These are phyloP conservation scores for Synanthedon vespiformis DNA, from an alignment of 2,888 invertebrate genomes.

Conservation along the genomic window DNA sequence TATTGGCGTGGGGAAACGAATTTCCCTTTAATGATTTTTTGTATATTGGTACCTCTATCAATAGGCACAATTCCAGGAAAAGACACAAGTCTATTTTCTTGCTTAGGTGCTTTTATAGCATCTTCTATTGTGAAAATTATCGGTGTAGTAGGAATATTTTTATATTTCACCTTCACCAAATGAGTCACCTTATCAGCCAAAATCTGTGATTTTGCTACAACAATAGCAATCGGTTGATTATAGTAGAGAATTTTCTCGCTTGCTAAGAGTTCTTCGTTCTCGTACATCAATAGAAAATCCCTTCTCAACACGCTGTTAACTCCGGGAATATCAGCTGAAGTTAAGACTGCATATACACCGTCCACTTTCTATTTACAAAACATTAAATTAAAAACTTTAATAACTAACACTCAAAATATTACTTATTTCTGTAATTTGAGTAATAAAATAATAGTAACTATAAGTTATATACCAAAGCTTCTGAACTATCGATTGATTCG, in stretches of 20 bases:
- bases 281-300: conserved; percentile 5
- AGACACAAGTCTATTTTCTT: conserved; percentile 16
- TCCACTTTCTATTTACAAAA: conserved; percentile 56
- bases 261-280: conserved; percentile 54
- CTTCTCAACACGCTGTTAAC: conserved; percentile 64
- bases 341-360: conserved; percentile 73
- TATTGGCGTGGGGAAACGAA: conserved; percentile 64
- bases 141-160: conserved; percentile 17
- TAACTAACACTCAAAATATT: too few species aligned
- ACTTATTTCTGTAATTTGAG: neutral
- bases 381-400: neutral
- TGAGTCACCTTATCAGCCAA: conserved; percentile 63
- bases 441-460: neutral
- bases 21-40: conserved; percentile 28
- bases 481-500: conserved; percentile 66
- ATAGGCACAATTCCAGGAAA: conserved; percentile 14
- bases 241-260: conserved; percentile 66
- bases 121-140: conserved; percentile 1
- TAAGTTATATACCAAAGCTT: conserved; percentile 68
- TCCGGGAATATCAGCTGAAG: conserved; percentile 76
- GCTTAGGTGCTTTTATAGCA: conserved; percentile 16
- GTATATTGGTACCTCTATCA: conserved; percentile 18
- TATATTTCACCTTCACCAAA: conserved; percentile 54
- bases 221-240: conserved; percentile 75
- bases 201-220: conserved; percentile 68